phyloP scores from a whole-genome alignment of 2,113 vertebrate species.

The Osmerus mordax region DNA sequence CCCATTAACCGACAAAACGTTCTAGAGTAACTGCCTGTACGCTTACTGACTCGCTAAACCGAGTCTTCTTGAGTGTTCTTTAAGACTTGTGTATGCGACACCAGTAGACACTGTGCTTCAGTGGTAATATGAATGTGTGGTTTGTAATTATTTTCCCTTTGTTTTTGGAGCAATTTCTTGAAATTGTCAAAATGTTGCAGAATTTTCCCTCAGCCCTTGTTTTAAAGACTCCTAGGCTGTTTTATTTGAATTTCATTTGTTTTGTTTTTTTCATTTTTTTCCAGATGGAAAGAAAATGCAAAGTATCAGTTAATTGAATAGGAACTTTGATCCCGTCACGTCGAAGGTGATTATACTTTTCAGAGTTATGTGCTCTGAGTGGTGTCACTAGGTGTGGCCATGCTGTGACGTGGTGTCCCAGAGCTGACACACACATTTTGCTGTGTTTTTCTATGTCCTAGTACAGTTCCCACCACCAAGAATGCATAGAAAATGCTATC shows the following conservation, averaged over 20 bases:
- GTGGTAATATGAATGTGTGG: conserved; percentile 86
- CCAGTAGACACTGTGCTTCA: conserved; percentile 90
- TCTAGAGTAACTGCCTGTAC: conserved; percentile 81
- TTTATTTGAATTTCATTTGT: conserved; percentile 81
- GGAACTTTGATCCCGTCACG: conserved; percentile 71
- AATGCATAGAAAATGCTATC: conserved; percentile 73
- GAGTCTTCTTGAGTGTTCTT: conserved; percentile 78
- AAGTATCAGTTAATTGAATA: conserved; percentile 86
- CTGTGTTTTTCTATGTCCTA: conserved; percentile 25
- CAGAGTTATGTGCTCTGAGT: no score
- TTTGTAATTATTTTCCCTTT: conserved; percentile 65
- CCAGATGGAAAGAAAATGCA: conserved; percentile 50
- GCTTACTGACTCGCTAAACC: conserved; percentile 78
- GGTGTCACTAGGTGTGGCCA: no score
- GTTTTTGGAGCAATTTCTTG: conserved; percentile 60
- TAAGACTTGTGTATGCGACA: conserved; percentile 75
- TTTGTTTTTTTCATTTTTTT: conserved; percentile 66
- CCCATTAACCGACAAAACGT: conserved; percentile 67
- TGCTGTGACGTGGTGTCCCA: no score
- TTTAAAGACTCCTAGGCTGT: conserved; percentile 79
- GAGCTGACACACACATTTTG: not conserved
- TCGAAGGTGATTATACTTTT: not conserved
- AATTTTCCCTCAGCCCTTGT: conserved; percentile 77
- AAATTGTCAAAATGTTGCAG: conserved; percentile 84
- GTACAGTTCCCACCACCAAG: conserved; percentile 58